phyloP scores from a whole-genome alignment of 2,888 invertebrate species.

The Acanthosepion lycidas region DNA sequence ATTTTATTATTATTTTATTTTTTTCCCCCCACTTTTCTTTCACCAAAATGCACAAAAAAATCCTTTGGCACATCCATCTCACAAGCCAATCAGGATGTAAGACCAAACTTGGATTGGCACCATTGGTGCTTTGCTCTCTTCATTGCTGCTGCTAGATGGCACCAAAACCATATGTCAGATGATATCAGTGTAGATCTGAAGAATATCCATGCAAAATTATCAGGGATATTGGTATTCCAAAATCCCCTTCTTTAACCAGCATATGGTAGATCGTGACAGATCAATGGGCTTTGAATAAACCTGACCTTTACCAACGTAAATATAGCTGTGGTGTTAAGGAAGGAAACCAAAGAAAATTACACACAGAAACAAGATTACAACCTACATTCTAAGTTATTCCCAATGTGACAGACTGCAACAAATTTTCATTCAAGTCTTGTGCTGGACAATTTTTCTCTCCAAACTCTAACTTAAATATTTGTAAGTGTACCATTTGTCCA shows the following conservation, averaged over 20 bases:
- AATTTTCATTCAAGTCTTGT: no score
- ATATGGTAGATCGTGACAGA: constrained; percentile 64
- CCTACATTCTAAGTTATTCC: no score
- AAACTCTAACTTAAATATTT: no score
- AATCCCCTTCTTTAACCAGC: constrained; percentile 66
- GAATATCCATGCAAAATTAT: background rate
- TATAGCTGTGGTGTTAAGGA: constrained; percentile 63
- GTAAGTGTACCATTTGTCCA: no score
- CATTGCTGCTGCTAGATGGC: background rate
- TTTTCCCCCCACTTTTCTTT: background rate
- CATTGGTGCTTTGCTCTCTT: background rate
- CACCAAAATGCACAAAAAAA: background rate
- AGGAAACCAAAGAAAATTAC: background rate
- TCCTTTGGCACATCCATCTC: background rate
- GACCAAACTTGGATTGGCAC: background rate
- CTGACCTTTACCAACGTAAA: constrained; percentile 70
- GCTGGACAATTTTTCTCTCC: no score
- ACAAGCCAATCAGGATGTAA: background rate
- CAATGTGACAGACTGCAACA: background rate
- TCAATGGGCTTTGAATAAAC: constrained; percentile 69
- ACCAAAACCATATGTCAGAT: background rate
- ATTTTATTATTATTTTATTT: no score
- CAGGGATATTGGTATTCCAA: constrained; percentile 61
- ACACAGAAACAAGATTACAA: background rate
- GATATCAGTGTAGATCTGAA: background rate